Evolutionary conservation across 2,888 invertebrate genomes (phyloP).

Genomic region (Drosophila putrida): DNA sequence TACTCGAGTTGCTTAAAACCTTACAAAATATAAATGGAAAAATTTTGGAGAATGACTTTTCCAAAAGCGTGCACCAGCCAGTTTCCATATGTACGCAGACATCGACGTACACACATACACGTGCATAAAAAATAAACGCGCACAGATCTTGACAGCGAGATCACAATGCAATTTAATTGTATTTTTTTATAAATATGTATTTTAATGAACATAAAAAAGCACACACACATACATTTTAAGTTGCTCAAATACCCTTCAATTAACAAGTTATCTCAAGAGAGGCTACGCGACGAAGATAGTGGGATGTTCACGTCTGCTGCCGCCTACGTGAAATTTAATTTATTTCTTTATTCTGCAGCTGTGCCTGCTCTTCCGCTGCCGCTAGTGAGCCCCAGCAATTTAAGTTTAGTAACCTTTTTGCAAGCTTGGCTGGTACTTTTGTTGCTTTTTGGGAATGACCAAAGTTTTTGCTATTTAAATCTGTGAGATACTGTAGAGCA

Average conservation of each 20-base stretch:
- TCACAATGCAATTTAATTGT: constrained; percentile 20
- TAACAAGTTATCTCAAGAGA: constrained; percentile 65
- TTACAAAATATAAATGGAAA: constrained; percentile 15
- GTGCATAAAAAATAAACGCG: background rate
- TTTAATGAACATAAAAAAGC: constrained; percentile 11
- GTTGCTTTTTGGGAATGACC: background rate
- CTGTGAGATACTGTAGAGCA: no score
- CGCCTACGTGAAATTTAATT: constrained; percentile 74
- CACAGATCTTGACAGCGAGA: constrained; percentile 4
- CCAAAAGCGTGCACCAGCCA: background rate
- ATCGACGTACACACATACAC: background rate
- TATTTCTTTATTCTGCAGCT: constrained; percentile 40
- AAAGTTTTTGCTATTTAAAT: background rate
- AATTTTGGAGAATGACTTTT: constrained; percentile 11
- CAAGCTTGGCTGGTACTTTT: constrained; percentile 4
- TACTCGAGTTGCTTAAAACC: constrained; percentile 11
- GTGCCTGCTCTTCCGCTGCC: constrained; percentile 14
- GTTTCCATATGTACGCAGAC: background rate
- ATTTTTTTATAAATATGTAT: constrained; percentile 18
- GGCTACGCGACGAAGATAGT: constrained; percentile 15
- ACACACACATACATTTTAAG: constrained; percentile 25
- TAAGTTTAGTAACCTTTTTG: background rate
- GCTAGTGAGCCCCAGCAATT: constrained; percentile 1
- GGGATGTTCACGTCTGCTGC: constrained; percentile 35
- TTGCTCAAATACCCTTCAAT: constrained; percentile 70